Evolutionary conservation across 2,797 vertebrate species (phyloP), one percentile per base, ranked within the genome.

Genomic region (Eremophila alpestris): DNA sequence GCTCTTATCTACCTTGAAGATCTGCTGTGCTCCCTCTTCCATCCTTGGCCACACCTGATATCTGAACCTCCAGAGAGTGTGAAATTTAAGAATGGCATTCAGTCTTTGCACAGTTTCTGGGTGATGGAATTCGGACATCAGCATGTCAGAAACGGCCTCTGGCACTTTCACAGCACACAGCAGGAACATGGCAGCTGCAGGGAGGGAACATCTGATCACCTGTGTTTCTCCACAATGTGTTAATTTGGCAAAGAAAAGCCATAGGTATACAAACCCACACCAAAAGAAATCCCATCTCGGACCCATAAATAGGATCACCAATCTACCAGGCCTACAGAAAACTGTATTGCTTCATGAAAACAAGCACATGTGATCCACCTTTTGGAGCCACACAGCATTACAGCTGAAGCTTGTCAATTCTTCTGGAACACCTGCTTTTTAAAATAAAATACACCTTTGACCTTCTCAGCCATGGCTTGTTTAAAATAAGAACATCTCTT

Each of bases 11-110:
- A 99, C 99, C 98, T 99, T 99, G 97, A 99, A 99, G 93, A 99
- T 99, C 97, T 99, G 99, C 95, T 99, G 99, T 30, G 99, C 99
- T 73, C 99, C 99, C 87, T 99, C 99, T 95, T 99, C 99, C 99
- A 99, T 99, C 76, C 99, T 98, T 40, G 99, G 99, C 99, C 99
- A 99, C 92, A 99, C 99, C 97, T 99, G 99, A 84, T 99, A 99
- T 49, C 99, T 98, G 97, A 99, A 99, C 65, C 99, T 98, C 99
- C 99, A 99, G 90, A 99, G 98, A 0, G 99, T 99, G 97, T 99
- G 99, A 93, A 99, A 99, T 96, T 99, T 99, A 55, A 99, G 98
- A 94, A 99, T 98, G 2, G 99, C 99, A 76, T 99, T 99, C 92
- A 99, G 98, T 65, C 99, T 98, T 96, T 99, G 99, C 91, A 99